Evolutionary conservation across 2,888 invertebrate species (phyloP).

Genomic region (Orchestes rusci): DNA sequence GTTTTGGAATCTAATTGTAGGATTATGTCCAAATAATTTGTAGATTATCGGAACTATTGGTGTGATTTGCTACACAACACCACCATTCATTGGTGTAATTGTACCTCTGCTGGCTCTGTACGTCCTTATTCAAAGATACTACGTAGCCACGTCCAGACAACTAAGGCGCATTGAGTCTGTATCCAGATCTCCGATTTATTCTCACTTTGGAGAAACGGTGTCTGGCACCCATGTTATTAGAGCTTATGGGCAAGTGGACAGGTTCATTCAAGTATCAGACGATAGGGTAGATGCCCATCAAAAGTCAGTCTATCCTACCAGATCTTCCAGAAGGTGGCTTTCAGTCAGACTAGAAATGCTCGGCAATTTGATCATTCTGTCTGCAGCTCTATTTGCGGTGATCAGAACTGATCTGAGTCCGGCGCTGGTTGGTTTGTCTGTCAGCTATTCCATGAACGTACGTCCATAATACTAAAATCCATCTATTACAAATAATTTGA

Average conservation of each 20-base stretch:
- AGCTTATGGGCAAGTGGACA: conserved; percentile 70
- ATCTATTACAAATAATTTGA: conserved; percentile 35
- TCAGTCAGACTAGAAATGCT: conserved; percentile 92
- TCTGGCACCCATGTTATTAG: conserved; percentile 78
- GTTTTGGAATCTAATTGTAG: too few relatives aligned
- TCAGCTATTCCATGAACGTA: conserved; percentile 80
- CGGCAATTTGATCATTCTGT: conserved; percentile 91
- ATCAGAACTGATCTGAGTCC: conserved; percentile 59
- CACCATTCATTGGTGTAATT: conserved; percentile 69
- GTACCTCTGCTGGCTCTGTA: conserved; percentile 73
- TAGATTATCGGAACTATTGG: conserved; percentile 63
- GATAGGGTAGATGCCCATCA: conserved; percentile 86
- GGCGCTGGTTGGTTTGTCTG: conserved; percentile 80
- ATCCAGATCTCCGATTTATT: conserved; percentile 45
- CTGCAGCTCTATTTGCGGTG: conserved; percentile 88
- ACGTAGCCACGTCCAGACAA: conserved; percentile 88
- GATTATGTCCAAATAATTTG: too few relatives aligned
- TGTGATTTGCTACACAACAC: conserved; percentile 81
- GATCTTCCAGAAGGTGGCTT: conserved; percentile 91
- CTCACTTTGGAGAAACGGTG: conserved; percentile 92
- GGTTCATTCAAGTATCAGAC: conserved; percentile 86
- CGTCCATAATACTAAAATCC: conserved; percentile 34
- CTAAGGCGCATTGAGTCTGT: conserved; percentile 89
- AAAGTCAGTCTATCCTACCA: conserved; percentile 83
- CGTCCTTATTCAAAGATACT: conserved; percentile 86